Percentiles rank a stretch among this genome's conserved stretches.
These are phyloP conservation scores for Gobius niger DNA, from an alignment of 2,113 vertebrate species.

Conservation along the genomic window DNA sequence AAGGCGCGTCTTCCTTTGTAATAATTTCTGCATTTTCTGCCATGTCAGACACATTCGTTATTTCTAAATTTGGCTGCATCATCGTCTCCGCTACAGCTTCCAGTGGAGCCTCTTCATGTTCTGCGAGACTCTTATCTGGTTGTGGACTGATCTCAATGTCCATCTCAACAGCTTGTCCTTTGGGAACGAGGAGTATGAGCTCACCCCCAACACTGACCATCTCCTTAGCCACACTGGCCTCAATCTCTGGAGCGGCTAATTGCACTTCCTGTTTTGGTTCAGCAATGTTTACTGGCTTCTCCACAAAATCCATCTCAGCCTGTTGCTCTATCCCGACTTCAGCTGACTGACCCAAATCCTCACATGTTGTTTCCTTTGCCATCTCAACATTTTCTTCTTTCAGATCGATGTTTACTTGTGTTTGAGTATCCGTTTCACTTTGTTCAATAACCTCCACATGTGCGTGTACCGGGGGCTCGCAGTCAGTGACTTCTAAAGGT, in stretches of 20 bases:
- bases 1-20: constrained; percentile 12
- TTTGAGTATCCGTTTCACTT: constrained; percentile 44
- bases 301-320: constrained; percentile 5
- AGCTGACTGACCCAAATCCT: constrained; percentile 13
- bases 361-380: constrained; percentile 8
- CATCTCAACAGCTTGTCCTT: constrained; percentile 68
- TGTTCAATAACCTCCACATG: constrained; percentile 44
- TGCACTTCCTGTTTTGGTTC: constrained; percentile 16
- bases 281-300: constrained; percentile 15
- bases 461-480: constrained; percentile 33
- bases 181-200: constrained; percentile 61
- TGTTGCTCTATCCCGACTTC: constrained; percentile 13
- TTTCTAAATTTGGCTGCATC: constrained; percentile 12
- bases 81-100: background rate
- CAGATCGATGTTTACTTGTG: constrained; percentile 52
- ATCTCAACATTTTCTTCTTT: constrained; percentile 27
- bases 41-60: constrained; percentile 3
- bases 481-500: constrained; percentile 39
- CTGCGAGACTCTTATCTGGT: constrained; percentile 8
- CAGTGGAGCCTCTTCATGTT: background rate
- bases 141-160: constrained; percentile 52
- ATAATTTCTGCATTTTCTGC: constrained; percentile 20
- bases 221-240: constrained; percentile 19
- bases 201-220: constrained; percentile 28
- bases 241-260: constrained; percentile 18